phyloP scores from a whole-genome alignment of 2,888 invertebrate genomes.

The Limenitis camilla region DNA sequence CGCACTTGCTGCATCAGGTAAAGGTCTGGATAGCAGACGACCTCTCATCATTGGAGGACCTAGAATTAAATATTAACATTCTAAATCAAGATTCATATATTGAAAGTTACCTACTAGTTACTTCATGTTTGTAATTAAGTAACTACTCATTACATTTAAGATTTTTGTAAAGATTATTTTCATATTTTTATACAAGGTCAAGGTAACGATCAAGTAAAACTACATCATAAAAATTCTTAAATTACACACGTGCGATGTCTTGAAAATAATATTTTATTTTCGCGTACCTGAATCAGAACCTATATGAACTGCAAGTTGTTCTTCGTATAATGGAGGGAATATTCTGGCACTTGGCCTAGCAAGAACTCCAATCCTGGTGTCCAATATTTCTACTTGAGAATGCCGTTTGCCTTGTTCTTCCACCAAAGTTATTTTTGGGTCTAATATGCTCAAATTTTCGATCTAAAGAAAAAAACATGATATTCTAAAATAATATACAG shows the following conservation, averaged over 20 bases:
- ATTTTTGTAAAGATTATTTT: no score
- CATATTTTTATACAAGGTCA: no score
- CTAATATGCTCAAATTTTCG: constrained; percentile 76
- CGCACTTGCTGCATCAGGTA: constrained; percentile 83
- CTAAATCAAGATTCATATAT: constrained; percentile 26
- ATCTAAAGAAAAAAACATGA: constrained; percentile 55
- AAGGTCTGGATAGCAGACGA: constrained; percentile 78
- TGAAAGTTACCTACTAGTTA: no score
- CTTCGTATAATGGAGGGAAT: constrained; percentile 87
- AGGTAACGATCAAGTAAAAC: no score
- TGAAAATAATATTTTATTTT: no score
- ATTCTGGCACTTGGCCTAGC: constrained; percentile 86
- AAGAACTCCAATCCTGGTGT: constrained; percentile 81
- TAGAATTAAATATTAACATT: constrained; percentile 25
- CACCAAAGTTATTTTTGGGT: constrained; percentile 80
- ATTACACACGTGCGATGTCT: no score
- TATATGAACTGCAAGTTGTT: constrained; percentile 87
- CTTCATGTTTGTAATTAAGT: no score
- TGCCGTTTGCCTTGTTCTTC: constrained; percentile 82
- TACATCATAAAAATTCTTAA: no score
- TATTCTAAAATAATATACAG: neutral
- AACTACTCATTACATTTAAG: no score
- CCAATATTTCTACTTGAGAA: constrained; percentile 83
- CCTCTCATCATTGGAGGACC: constrained; percentile 78
- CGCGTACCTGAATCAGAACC: no score